These are phyloP conservation scores for Ophonus ardosiacus DNA, from an alignment of 2,888 invertebrate species.

Conservation along the genomic window DNA sequence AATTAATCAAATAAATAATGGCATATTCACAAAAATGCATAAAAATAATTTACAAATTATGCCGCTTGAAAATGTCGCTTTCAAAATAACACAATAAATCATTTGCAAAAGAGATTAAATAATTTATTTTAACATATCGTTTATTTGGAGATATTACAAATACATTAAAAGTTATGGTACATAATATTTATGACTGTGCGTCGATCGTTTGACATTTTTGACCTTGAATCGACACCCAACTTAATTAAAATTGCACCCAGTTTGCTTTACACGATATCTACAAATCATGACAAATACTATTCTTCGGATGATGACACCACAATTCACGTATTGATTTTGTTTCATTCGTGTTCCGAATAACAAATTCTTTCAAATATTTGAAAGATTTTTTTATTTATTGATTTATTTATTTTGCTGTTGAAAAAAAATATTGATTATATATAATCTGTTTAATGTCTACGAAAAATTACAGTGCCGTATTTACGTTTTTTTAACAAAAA, in stretches of 20 bases:
- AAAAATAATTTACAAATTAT: slow-evolving; percentile 24
- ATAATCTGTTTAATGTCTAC: slow-evolving; percentile 34
- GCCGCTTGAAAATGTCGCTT: not conserved
- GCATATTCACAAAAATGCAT: slow-evolving; percentile 10
- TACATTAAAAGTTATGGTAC: slow-evolving; percentile 60
- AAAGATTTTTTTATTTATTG: not conserved
- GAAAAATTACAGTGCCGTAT: slow-evolving; percentile 16
- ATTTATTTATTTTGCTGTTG: not conserved
- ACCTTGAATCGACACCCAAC: slow-evolving; percentile 42
- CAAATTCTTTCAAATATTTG: slow-evolving; percentile 24
- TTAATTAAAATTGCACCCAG: slow-evolving; percentile 59
- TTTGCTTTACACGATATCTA: slow-evolving; percentile 45
- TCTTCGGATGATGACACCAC: slow-evolving; percentile 20
- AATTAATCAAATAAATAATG: not conserved
- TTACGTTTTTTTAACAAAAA: slow-evolving; percentile 10
- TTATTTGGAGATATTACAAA: slow-evolving; percentile 62
- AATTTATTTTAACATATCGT: slow-evolving; percentile 57
- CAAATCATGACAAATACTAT: slow-evolving; percentile 41
- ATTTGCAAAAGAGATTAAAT: slow-evolving; percentile 17
- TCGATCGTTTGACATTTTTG: slow-evolving; percentile 34
- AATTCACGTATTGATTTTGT: slow-evolving; percentile 28
- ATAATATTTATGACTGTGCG: slow-evolving; percentile 50
- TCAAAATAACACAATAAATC: slow-evolving; percentile 23
- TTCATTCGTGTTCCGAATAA: slow-evolving; percentile 28
- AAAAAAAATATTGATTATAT: slow-evolving; percentile 19